Evolutionary conservation across 2,888 invertebrate genomes (phyloP).

Genomic region (Bimastos eiseni): DNA sequence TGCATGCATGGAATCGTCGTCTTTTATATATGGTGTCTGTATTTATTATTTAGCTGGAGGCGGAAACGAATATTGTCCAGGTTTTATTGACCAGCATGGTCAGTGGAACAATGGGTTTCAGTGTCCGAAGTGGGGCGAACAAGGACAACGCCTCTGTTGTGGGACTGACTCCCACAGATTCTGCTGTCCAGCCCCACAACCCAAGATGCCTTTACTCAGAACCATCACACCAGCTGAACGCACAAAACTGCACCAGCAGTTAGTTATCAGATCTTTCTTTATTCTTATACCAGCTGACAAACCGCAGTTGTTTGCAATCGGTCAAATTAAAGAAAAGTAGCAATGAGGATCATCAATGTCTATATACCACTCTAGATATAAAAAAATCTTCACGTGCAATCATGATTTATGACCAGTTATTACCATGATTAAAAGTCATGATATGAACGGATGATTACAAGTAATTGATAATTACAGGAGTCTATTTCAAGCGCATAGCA

Average conservation of each 20-base stretch:
- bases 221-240: neutral
- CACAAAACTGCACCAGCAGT: neutral
- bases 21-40: neutral
- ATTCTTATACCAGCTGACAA: no score
- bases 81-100: slow-evolving; percentile 43
- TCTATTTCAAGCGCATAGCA: no score
- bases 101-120: slow-evolving; percentile 45
- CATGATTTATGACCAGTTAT: no score
- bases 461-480: no score
- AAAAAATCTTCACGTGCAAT: no score
- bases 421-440: no score
- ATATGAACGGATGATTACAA: no score
- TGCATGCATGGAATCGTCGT: neutral
- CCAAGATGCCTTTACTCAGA: neutral
- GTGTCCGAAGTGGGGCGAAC: slow-evolving; percentile 43
- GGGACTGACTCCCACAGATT: slow-evolving; percentile 37
- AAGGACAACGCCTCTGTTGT: slow-evolving; percentile 35
- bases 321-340: no score
- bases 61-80: slow-evolving; percentile 38
- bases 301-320: no score
- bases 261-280: neutral
- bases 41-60: neutral
- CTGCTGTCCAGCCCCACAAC: slow-evolving; percentile 37
- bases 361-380: no score
- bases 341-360: no score